Percentiles rank a stretch among this genome's conserved stretches.
Evolutionary conservation across 2,113 vertebrate genomes (phyloP).

Genomic region (Gracilinanus agilis): DNA sequence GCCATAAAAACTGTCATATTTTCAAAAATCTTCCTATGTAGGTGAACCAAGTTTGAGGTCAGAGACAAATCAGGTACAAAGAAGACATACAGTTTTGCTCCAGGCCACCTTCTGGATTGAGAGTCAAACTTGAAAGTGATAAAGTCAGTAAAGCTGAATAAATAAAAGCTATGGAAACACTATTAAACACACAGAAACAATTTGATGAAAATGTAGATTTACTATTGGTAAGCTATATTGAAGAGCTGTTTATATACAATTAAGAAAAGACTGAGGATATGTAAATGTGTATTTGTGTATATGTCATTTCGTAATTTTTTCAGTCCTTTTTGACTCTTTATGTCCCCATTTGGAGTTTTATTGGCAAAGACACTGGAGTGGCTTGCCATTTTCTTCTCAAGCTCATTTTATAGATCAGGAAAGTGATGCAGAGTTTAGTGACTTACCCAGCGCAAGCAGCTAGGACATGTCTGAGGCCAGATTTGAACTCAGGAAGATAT

Average conservation of each 20-base stretch:
- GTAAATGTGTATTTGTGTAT: rapidly evolving
- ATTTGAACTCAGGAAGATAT: too few relatives aligned
- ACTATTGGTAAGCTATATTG: background rate
- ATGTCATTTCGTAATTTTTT: background rate
- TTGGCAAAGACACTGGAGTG: too few relatives aligned
- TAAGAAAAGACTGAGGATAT: background rate
- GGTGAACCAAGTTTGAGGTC: background rate
- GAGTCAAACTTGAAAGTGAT: background rate
- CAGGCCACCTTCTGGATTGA: background rate
- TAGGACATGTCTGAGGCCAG: too few relatives aligned
- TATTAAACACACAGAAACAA: background rate
- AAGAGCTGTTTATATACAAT: background rate
- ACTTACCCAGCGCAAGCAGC: too few relatives aligned
- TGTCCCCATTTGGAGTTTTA: too few relatives aligned
- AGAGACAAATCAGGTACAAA: background rate
- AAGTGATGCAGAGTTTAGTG: too few relatives aligned
- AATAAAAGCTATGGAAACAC: background rate
- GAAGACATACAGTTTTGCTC: background rate
- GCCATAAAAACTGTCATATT: background rate
- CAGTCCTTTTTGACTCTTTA: too few relatives aligned
- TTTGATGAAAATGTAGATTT: constrained; percentile 11
- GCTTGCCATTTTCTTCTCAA: too few relatives aligned
- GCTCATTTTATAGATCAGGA: too few relatives aligned
- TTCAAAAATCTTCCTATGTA: background rate
- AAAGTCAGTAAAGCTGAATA: background rate